Percentiles rank a stretch among this genome's conserved stretches.
phyloP scores from a whole-genome alignment of 1,140 invertebrate species.

The Hypothenemus hampei region DNA sequence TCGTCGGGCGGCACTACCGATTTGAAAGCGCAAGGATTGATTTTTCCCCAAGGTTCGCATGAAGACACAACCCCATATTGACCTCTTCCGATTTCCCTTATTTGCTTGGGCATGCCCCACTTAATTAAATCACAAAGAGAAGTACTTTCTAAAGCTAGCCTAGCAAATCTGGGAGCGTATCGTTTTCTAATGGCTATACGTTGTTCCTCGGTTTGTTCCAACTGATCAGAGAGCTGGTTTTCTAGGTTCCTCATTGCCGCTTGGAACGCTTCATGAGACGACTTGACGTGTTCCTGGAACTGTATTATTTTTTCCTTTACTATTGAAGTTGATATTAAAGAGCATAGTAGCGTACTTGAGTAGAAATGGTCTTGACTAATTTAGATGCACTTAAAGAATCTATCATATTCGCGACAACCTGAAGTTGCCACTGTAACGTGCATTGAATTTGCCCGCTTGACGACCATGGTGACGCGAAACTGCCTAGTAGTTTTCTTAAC shows the following conservation, averaged over 20 bases:
- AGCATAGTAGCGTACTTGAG: conserved; percentile 52
- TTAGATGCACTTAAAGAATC: conserved; percentile 66
- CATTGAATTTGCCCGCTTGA: conserved; percentile 57
- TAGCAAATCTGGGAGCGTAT: conserved; percentile 75
- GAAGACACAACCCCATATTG: conserved; percentile 91
- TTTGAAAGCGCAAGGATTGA: conserved; percentile 78
- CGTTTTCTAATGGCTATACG: conserved; percentile 70
- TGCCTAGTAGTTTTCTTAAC: conserved; percentile 65
- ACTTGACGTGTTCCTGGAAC: conserved; percentile 60
- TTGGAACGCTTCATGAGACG: conserved; percentile 66
- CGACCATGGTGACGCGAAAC: conserved; percentile 59
- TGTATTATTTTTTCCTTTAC: too few species aligned
- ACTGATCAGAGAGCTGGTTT: conserved; percentile 61
- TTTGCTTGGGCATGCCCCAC: conserved; percentile 73
- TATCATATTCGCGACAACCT: conserved; percentile 62
- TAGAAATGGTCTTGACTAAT: conserved; percentile 71
- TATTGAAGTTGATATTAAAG: too few species aligned
- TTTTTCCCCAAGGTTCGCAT: conserved; percentile 74
- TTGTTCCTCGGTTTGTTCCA: conserved; percentile 80
- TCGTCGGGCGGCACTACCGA: conserved; percentile 87
- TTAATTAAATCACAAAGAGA: conserved; percentile 75
- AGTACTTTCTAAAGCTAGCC: conserved; percentile 78
- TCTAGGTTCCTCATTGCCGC: conserved; percentile 64
- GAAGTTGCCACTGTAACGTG: conserved; percentile 67
- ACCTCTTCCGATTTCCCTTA: conserved; percentile 79